A percentile compares a stretch with the other conserved stretches of the same genome.
Evolutionary conservation across 2,113 vertebrate genomes (phyloP).

Genomic region (Coryphaenoides rupestris): DNA sequence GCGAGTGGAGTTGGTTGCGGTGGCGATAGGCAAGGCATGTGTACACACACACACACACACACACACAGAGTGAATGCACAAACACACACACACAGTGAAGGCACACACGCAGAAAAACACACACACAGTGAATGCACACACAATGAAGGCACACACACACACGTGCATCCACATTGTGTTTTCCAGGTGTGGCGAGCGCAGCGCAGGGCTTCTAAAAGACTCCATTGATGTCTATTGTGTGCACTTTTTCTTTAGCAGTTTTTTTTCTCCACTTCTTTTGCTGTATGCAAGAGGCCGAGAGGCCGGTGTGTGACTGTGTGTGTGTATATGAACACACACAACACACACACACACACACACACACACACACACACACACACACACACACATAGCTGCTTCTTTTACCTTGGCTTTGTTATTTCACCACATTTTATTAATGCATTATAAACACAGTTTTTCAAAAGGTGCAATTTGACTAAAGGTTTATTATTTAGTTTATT

Average conservation of each 20-base stretch:
- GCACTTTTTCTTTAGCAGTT: not conserved
- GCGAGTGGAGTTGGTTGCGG: slow-evolving; percentile 42
- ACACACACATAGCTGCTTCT: not conserved
- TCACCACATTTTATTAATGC: no score
- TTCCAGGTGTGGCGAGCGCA: not conserved
- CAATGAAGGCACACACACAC: not conserved
- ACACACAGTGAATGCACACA: not conserved
- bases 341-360: slow-evolving; percentile 16
- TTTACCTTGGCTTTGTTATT: no score
- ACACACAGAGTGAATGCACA: not conserved
- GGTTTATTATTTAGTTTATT: no score
- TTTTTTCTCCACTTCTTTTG: not conserved
- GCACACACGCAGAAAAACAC: not conserved
- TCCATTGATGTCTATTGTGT: not conserved
- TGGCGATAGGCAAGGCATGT: slow-evolving; percentile 70
- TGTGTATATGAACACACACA: not conserved
- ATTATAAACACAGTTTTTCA: no score
- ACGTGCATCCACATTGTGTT: not conserved
- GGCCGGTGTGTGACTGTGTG: not conserved
- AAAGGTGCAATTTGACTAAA: no score
- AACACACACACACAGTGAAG: not conserved
- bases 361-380: slow-evolving; percentile 5
- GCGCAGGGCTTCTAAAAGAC: not conserved
- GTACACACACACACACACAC: slow-evolving; percentile 34
- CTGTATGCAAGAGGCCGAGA: no score